Percentiles rank a stretch among this genome's conserved stretches.
Evolutionary conservation across 2,797 vertebrate species (phyloP).

Genomic region (Prunella strophiata): DNA sequence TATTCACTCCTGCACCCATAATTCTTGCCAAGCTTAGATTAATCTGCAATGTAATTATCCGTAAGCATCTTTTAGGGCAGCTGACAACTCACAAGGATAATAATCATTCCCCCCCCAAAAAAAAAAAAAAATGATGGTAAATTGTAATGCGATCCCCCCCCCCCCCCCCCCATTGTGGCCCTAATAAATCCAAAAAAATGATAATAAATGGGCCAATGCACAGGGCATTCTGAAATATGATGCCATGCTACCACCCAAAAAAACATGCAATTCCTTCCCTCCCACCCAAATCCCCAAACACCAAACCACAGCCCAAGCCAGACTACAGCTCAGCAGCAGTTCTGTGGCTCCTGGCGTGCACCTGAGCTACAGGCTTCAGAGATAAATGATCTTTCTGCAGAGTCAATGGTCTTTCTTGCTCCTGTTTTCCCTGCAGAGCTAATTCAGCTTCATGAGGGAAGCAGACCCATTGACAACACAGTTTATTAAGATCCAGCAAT

Average conservation of each 20-base stretch:
- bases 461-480: background rate
- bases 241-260: background rate
- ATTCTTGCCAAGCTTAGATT: background rate
- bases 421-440: background rate
- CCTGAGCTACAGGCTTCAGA: background rate
- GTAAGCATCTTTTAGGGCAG: background rate
- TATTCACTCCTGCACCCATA: background rate
- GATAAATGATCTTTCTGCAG: background rate
- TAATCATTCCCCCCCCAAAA: no score
- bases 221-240: background rate
- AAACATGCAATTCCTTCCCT: background rate
- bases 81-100: background rate
- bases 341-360: background rate
- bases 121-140: no score
- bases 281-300: background rate
- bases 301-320: background rate
- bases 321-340: background rate
- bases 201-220: no score
- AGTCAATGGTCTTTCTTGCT: background rate
- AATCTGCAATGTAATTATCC: background rate
- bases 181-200: no score
- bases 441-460: background rate
- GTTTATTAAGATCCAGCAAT: background rate
- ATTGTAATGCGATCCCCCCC: no score
- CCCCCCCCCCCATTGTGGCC: no score